Evolutionary conservation across 2,113 vertebrate genomes (phyloP).

Genomic region (Callopanchax toddi): DNA sequence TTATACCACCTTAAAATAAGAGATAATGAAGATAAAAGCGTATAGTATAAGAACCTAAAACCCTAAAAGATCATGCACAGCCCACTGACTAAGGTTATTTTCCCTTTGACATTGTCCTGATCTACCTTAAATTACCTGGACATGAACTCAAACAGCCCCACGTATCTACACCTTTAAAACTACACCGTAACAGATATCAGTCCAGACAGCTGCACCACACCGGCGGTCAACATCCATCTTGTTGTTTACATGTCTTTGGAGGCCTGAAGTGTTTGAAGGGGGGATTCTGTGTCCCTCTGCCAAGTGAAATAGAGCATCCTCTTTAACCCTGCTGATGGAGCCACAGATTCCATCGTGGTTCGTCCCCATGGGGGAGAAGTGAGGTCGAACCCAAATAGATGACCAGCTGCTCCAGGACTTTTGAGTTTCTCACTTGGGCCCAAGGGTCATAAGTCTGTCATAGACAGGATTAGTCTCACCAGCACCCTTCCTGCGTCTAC

Average conservation of each 20-base stretch:
- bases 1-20: not conserved
- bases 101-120: constrained; percentile 9
- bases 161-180: constrained; percentile 35
- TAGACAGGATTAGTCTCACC: constrained; percentile 52
- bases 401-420: constrained; percentile 47
- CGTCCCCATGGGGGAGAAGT: constrained; percentile 25
- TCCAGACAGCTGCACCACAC: constrained; percentile 46
- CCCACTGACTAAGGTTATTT: not conserved
- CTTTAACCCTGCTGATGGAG: constrained; percentile 47
- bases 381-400: constrained; percentile 39
- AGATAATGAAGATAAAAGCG: too few species aligned
- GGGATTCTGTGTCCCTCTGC: constrained; percentile 25
- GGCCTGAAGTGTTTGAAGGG: constrained; percentile 31
- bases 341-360: constrained; percentile 33
- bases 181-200: constrained; percentile 41
- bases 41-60: not conserved
- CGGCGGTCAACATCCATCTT: constrained; percentile 57
- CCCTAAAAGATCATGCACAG: constrained; percentile 9
- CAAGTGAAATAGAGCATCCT: constrained; percentile 43
- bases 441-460: constrained; percentile 54
- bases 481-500: constrained; percentile 48
- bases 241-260: constrained; percentile 53
- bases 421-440: constrained; percentile 35
- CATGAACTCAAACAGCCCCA: constrained; percentile 23
- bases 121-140: constrained; percentile 6